Evolutionary conservation across 2,113 vertebrate species (phyloP), one percentile per base, ranked within the genome.

Genomic region (Leucopsar rothschildi): DNA sequence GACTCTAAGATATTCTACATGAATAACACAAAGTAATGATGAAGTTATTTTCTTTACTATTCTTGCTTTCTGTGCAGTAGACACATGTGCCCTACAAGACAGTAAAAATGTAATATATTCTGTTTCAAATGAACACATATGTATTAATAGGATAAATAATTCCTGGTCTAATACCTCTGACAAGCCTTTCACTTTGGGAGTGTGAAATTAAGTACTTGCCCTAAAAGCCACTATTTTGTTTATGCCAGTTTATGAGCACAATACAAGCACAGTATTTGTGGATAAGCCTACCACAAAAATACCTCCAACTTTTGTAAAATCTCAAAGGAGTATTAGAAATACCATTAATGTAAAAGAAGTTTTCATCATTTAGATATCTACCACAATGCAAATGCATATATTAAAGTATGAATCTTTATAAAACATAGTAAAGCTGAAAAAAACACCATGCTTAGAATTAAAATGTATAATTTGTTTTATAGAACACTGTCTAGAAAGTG

Each of bases 371-470:
- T 70, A 77, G 9, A 15, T 77, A 59, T 37, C 15, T 68, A 31
- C 25, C 35, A n/a, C 28, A 63, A 20, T 45, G 25, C 2, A 57
- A 50, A 15, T 6, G 22, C 3, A 22, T 11, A 5, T 25, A 57
- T 42, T 85, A 80, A 55, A 61, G 5, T 35, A 42, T 31, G 15
- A 44, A 45, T 12, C 20, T 53, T 85, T 80, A 64, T 28, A 50
- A 79, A 72, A 23, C 5, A 33, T 5, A 55, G 3, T n/a, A 63
- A 69, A 68, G 5, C 7, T 61, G 35, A 75, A 89, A 82, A 57
- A 60, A 0, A 0, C 1, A 28, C 20, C 23, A 45, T 2, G 2
- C 1, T 37, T 21, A 20, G 13, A 61, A 60, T 44, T 57, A 44
- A 69, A 64, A 8, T 49, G 9, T 61, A 5, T 11, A 18, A 37